phyloP scores from a whole-genome alignment of 2,797 vertebrate genomes.

The Coendou prehensilis region DNA sequence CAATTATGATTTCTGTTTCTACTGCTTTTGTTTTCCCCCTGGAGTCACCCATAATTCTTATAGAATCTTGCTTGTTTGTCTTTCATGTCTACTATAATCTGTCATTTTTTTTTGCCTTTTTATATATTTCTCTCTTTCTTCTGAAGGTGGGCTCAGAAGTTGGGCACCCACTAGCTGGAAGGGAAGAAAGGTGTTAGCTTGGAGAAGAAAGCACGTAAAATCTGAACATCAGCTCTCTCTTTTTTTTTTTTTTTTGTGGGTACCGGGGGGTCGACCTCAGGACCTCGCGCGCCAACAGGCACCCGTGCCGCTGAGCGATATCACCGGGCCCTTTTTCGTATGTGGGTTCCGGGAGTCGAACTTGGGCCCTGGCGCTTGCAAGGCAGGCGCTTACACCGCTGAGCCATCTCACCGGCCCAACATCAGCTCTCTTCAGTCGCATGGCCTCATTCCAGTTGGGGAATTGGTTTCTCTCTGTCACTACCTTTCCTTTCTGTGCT shows the following conservation, averaged over 20 bases:
- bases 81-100: background rate
- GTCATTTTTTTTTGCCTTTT: background rate
- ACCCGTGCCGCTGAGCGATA: no score
- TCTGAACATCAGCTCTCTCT: background rate
- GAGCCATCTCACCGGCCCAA: no score
- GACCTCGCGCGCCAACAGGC: no score
- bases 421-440: background rate
- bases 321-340: no score
- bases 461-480: background rate
- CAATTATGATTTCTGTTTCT: background rate
- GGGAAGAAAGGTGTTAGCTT: background rate
- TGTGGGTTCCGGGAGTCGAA: no score
- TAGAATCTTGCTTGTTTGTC: background rate
- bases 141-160: background rate
- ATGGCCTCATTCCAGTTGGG: accelerated
- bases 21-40: background rate
- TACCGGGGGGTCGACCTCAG: no score
- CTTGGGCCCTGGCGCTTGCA: no score
- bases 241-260: no score
- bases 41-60: background rate
- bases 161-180: background rate
- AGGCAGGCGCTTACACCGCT: no score
- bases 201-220: background rate
- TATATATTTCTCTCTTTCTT: background rate
- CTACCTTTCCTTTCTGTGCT: background rate